Base-by-base conservation (phyloP, 2,797 vertebrate species). In the Ctenopoma multispine region DNA sequence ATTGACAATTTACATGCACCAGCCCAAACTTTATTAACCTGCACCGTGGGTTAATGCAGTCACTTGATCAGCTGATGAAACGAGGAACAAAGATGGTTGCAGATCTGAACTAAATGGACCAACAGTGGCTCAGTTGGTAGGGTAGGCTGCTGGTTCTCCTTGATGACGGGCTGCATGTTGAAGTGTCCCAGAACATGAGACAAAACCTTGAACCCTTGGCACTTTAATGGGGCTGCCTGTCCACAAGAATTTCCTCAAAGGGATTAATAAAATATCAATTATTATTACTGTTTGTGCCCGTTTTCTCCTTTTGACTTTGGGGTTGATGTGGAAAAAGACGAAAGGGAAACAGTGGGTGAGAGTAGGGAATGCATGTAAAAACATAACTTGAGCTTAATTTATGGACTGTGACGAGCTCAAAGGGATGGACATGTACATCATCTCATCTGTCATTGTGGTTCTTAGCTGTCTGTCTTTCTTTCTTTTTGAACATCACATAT, bases 1-100 rank as follows among this genome's bases (percentile, higher is more conserved):
- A 92, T 81, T 89, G 87, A 82, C 85, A 69, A 90, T 91, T 89
- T 87, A 83, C 79, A 87, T 48, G 49, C 80, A 14, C 46, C 65
- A 66, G 72, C 69, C 63, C 65, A 74, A 86, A 92, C 85, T 89
- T 89, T 90, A 92, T 92, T 84, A 92, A 90, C 91, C 79, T 72
- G 73, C 3, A 20, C 36, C 7, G 11, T 3, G 75, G 77, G 69
- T 82, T 80, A 82, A 85, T 64, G 68, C 62, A 63, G 77, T 78
- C 86, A 78, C 75, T 82, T 71, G 83, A 90, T 86, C 85, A 81
- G 75, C 78, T 69, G 86, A 71, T 79, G 56, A 77, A 84, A 43
- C 5, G 9, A 75, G 54, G 29, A 7, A 3, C 40, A 63, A 40
- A 75, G 10, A 61, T 48, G 0, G 29, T 13, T 74, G 69, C 40